Base-by-base conservation (phyloP, 2,113 vertebrate species). In the Cisticola juncidis region DNA sequence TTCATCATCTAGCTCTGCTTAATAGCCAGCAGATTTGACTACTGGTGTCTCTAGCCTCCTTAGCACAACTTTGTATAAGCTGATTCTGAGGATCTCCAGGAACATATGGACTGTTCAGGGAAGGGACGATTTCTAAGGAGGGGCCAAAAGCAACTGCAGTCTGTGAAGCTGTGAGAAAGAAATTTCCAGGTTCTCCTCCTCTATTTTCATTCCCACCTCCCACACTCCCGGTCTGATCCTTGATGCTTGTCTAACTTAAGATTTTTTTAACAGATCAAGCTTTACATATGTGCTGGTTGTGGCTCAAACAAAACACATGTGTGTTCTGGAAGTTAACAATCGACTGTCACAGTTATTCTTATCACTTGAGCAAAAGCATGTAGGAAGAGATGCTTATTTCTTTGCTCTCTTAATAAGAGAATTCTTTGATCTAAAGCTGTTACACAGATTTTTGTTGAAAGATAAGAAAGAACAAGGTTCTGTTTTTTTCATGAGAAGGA, bases 1-100 rank as follows among this genome's bases (percentile, higher is more conserved):
- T 89, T 92, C 94, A 92, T 91, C 82, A 82, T 86, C 70, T 44
- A 71, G 44, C 86, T 93, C 80, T 93, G 88, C 86, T 93, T 97
- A 94, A 95, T 81, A 93, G 88, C 73, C 77, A 38, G 48, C 65
- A 96, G 96, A 96, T 96, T 96, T 96, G 88, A 84, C 86, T 90
- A 73, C 66, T 62, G 66, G 61, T 85, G 86, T 86, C 76, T 96
- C 91, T 94, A 88, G 88, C 82, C 89, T 97, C 88, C 92, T 97
- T 97, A 96, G 81, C 64, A 86, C 77, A 93, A 95, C 81, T 91
- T 79, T 82, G 73, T 64, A 48, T 97, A 98, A 98, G 96, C 96
- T 76, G 94, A 94, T 98, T 96, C 79, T 58, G 78, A 85, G 95
- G 90, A 90, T 77, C 72, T 92, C 36, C 83, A 90, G 94, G 79